Percentiles rank a stretch among this genome's conserved stretches.
Evolutionary conservation across 2,113 vertebrate genomes (phyloP).

Genomic region (Recurvirostra avosetta): DNA sequence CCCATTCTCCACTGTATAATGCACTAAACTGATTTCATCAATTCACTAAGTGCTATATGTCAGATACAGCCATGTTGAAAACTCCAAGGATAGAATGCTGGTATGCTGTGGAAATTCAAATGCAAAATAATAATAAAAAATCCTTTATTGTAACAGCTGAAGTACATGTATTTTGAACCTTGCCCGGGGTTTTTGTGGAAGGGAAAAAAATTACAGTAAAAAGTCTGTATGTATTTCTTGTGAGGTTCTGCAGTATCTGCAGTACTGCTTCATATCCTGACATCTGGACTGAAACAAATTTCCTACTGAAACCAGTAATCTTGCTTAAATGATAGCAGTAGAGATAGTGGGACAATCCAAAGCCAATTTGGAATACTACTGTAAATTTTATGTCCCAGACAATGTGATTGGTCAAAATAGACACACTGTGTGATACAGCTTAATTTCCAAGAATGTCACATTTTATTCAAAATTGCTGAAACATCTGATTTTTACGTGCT

Average conservation of each 20-base stretch:
- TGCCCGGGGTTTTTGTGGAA: neutral
- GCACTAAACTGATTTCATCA: neutral
- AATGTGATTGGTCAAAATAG: neutral
- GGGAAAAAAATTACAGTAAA: neutral
- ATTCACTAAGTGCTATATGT: neutral
- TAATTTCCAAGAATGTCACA: neutral
- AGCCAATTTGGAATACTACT: neutral
- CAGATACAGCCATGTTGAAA: neutral
- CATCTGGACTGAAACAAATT: neutral
- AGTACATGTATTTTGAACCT: neutral
- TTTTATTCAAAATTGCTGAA: neutral
- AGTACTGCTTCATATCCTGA: neutral
- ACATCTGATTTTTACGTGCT: neutral
- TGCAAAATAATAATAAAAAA: neutral
- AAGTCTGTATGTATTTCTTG: neutral
- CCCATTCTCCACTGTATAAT: neutral
- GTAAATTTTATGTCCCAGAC: neutral
- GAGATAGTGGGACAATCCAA: neutral
- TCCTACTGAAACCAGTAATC: neutral
- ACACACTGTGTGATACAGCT: neutral
- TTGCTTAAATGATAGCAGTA: neutral
- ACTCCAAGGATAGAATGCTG: neutral
- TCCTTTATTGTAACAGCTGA: neutral
- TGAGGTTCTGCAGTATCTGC: neutral
- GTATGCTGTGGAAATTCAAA: neutral